Conservation (phyloP, 2,113 vertebrate species). For the Rhinoderma darwinii region DNA sequence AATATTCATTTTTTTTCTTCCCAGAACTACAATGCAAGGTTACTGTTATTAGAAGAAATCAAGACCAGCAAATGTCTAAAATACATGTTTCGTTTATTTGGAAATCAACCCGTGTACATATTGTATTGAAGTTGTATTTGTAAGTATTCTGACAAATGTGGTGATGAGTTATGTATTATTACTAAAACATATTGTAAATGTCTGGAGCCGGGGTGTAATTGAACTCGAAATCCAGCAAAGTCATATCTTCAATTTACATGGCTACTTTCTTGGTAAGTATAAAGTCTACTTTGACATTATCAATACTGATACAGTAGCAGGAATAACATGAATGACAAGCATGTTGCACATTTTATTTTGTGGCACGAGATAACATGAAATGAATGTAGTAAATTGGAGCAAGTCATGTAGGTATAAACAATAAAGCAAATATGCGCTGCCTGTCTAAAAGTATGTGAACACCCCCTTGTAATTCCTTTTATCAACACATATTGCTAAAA, state of each 20-base stretch:
- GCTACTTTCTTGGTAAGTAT: too few species aligned
- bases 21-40: not conserved
- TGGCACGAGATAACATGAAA: too few species aligned
- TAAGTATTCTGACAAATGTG: slow-evolving; percentile 30
- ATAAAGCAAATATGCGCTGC: too few species aligned
- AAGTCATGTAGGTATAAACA: too few species aligned
- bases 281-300: too few species aligned
- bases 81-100: slow-evolving; percentile 25
- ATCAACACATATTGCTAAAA: too few species aligned
- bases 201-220: not conserved
- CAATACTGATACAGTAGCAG: too few species aligned
- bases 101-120: not conserved
- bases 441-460: too few species aligned
- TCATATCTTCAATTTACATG: not conserved
- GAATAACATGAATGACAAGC: too few species aligned
- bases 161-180: slow-evolving; percentile 30
- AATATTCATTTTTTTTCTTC: slow-evolving; percentile 19
- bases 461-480: too few species aligned
- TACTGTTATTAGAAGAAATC: slow-evolving; percentile 1
- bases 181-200: not conserved
- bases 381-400: too few species aligned
- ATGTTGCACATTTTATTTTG: too few species aligned
- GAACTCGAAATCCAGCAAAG: not conserved
- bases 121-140: slow-evolving; percentile 2
- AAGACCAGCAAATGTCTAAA: slow-evolving; percentile 6